A percentile compares a stretch with the other conserved stretches of the same genome.
phyloP scores from a whole-genome alignment of 1,140 invertebrate species.

The Wiebesia pumilae region DNA sequence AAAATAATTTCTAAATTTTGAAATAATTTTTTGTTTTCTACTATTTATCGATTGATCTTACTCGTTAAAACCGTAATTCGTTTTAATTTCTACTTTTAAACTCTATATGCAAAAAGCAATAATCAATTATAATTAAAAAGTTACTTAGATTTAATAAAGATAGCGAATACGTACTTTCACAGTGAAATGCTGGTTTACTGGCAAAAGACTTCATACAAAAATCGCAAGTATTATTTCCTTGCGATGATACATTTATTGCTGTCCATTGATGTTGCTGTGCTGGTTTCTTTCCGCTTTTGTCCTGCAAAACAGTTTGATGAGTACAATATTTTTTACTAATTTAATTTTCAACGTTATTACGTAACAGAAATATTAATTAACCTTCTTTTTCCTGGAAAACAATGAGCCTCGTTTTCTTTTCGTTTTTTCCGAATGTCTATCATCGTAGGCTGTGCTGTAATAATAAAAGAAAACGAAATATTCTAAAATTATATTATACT shows the following conservation, averaged over 20 bases:
- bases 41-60: too few relatives aligned
- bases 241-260: slow-evolving; percentile 75
- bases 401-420: slow-evolving; percentile 89
- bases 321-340: background rate
- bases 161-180: slow-evolving; percentile 79
- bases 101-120: too few relatives aligned
- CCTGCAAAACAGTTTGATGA: slow-evolving; percentile 55
- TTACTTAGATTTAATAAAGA: too few relatives aligned
- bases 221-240: slow-evolving; percentile 79
- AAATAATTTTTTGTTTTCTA: background rate
- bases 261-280: slow-evolving; percentile 83
- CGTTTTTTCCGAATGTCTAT: slow-evolving; percentile 86
- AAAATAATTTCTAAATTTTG: background rate
- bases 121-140: too few relatives aligned
- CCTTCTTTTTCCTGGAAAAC: slow-evolving; percentile 93
- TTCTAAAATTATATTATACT: background rate
- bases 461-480: slow-evolving; percentile 27
- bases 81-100: too few relatives aligned
- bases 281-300: slow-evolving; percentile 71
- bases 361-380: slow-evolving; percentile 62
- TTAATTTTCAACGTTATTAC: background rate
- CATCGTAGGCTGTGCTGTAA: slow-evolving; percentile 78
- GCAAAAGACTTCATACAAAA: slow-evolving; percentile 87
- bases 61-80: too few relatives aligned
- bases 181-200: slow-evolving; percentile 84